Conservation (phyloP, 1,140 invertebrate species). For the Drosophila rhopaloa region DNA sequence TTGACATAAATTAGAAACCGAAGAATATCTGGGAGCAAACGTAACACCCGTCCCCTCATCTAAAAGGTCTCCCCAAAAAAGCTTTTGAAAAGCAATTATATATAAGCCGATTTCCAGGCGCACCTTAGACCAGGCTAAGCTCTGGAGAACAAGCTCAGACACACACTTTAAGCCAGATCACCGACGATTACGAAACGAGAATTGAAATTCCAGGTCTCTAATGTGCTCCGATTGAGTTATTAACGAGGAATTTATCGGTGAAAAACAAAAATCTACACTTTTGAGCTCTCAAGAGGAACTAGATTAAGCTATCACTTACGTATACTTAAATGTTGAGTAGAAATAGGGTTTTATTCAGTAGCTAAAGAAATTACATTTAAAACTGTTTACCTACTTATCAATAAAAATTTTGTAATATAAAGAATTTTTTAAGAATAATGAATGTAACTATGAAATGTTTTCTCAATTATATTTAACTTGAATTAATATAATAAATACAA, state of each 20-base stretch:
- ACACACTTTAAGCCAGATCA: conserved; percentile 38
- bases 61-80: conserved; percentile 16
- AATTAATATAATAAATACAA: neutral
- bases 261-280: conserved; percentile 29
- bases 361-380: neutral
- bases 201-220: conserved; percentile 46
- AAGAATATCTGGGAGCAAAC: conserved; percentile 65
- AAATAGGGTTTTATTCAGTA: neutral
- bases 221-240: conserved; percentile 50
- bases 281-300: conserved; percentile 31
- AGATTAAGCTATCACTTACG: conserved; percentile 37
- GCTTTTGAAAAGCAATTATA: conserved; percentile 67
- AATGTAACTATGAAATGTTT: too few relatives aligned
- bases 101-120: conserved; percentile 75
- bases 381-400: neutral
- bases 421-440: too few relatives aligned
- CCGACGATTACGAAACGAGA: conserved; percentile 47
- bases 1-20: conserved; percentile 82
- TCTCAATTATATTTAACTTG: too few relatives aligned
- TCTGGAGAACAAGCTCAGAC: conserved; percentile 40
- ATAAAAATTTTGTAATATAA: neutral
- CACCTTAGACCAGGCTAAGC: conserved; percentile 36
- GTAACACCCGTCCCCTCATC: conserved; percentile 11
- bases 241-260: conserved; percentile 42
- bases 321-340: neutral